Percentiles rank a stretch among this genome's conserved stretches.
phyloP scores from a whole-genome alignment of 2,888 invertebrate species.

The Drosophila paranaensis region DNA sequence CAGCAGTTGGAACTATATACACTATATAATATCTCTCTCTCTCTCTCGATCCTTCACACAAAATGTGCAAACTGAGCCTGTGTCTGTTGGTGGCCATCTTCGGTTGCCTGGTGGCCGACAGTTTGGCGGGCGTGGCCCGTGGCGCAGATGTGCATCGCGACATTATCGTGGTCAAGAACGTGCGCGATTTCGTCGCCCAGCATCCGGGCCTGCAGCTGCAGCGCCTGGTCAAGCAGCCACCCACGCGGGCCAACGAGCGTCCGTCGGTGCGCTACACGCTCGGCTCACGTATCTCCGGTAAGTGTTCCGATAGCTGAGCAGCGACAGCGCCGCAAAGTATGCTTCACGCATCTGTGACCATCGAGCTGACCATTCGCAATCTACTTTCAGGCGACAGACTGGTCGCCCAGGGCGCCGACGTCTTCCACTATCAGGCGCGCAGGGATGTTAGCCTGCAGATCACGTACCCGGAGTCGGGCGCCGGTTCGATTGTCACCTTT shows the following conservation, averaged over 20 bases:
- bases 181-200: slow-evolving; percentile 67
- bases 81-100: slow-evolving; percentile 52
- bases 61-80: slow-evolving; percentile 62
- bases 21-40: background rate
- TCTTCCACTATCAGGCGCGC: slow-evolving; percentile 63
- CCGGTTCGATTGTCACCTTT: slow-evolving; percentile 75
- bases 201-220: slow-evolving; percentile 74
- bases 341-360: background rate
- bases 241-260: slow-evolving; percentile 32
- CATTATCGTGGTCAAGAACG: slow-evolving; percentile 73
- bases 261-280: slow-evolving; percentile 76
- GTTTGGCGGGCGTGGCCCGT: slow-evolving; percentile 41
- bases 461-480: slow-evolving; percentile 79
- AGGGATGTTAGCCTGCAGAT: slow-evolving; percentile 81
- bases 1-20: slow-evolving; percentile 37
- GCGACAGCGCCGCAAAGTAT: slow-evolving; percentile 7
- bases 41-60: background rate
- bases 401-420: slow-evolving; percentile 79
- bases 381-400: slow-evolving; percentile 77
- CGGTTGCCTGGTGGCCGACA: slow-evolving; percentile 50
- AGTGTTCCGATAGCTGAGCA: slow-evolving; percentile 29
- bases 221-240: slow-evolving; percentile 63
- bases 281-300: slow-evolving; percentile 78
- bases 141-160: slow-evolving; percentile 41
- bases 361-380: background rate